Conservation (phyloP, 2,888 invertebrate species). For the Caenorhabditis plicata region DNA sequence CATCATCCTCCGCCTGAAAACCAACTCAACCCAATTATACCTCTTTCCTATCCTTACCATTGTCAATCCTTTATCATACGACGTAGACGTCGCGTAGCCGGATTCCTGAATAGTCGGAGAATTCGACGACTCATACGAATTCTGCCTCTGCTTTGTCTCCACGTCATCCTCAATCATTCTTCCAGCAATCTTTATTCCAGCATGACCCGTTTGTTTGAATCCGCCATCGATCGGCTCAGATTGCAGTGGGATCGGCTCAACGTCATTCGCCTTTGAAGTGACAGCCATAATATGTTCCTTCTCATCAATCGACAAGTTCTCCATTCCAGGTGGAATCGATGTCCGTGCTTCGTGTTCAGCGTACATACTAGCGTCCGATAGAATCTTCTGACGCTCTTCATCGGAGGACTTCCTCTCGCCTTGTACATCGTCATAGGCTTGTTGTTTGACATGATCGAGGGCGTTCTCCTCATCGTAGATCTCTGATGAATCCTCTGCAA, state of each 20-base stretch:
- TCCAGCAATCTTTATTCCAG: conserved; percentile 19
- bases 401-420: not conserved
- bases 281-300: conserved; percentile 72
- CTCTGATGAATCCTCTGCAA: too few relatives aligned
- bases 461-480: too few relatives aligned
- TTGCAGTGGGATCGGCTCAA: not conserved
- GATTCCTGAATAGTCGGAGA: conserved; percentile 48
- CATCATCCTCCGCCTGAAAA: too few relatives aligned
- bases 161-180: not conserved
- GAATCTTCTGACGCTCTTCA: too few relatives aligned
- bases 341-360: conserved; percentile 6
- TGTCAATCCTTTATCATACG: conserved; percentile 39
- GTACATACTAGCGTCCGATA: too few relatives aligned
- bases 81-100: conserved; percentile 50
- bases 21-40: too few relatives aligned
- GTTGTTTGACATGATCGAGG: too few relatives aligned
- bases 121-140: conserved; percentile 1
- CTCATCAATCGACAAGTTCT: conserved; percentile 71
- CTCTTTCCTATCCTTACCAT: too few relatives aligned
- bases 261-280: conserved; percentile 71
- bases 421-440: not conserved
- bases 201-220: conserved; percentile 67
- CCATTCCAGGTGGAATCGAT: conserved; percentile 24
- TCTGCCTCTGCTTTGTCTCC: not conserved
- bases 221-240: too few relatives aligned